phyloP scores from a whole-genome alignment of 1,140 invertebrate genomes.

The Diorhabda carinulata region DNA sequence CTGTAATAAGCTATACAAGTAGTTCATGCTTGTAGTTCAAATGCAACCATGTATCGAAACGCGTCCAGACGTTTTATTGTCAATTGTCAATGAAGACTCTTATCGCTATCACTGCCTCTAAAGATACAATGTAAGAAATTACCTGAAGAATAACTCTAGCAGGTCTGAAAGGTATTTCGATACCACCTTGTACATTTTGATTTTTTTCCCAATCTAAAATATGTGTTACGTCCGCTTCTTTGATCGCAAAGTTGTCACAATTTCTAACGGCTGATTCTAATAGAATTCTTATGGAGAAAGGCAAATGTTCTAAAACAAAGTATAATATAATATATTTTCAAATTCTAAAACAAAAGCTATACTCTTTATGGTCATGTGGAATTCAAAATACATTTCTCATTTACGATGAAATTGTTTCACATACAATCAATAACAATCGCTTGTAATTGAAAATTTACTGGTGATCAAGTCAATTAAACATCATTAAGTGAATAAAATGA shows the following conservation, averaged over 20 bases:
- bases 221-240: conserved; percentile 80
- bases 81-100: too few relatives aligned
- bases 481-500: too few relatives aligned
- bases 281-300: conserved; percentile 89
- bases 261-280: conserved; percentile 93
- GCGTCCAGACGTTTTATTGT: too few relatives aligned
- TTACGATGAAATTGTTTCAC: not conserved
- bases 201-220: conserved; percentile 87
- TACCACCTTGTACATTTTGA: conserved; percentile 63
- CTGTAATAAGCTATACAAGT: too few relatives aligned
- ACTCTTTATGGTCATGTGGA: not conserved
- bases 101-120: too few relatives aligned
- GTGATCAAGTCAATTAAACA: conserved; percentile 10
- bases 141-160: conserved; percentile 93
- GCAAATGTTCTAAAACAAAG: conserved; percentile 66
- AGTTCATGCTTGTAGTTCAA: too few relatives aligned
- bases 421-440: conserved; percentile 14
- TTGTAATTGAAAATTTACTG: conserved; percentile 8
- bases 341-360: not conserved
- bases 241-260: conserved; percentile 92
- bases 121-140: conserved; percentile 6
- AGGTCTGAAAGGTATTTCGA: conserved; percentile 94
- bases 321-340: not conserved
- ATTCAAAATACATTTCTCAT: not conserved
- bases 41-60: too few relatives aligned